Evolutionary conservation across 2,888 invertebrate species (phyloP), one percentile per base, ranked within the genome.

Genomic region (Cryptocephalus moraei): DNA sequence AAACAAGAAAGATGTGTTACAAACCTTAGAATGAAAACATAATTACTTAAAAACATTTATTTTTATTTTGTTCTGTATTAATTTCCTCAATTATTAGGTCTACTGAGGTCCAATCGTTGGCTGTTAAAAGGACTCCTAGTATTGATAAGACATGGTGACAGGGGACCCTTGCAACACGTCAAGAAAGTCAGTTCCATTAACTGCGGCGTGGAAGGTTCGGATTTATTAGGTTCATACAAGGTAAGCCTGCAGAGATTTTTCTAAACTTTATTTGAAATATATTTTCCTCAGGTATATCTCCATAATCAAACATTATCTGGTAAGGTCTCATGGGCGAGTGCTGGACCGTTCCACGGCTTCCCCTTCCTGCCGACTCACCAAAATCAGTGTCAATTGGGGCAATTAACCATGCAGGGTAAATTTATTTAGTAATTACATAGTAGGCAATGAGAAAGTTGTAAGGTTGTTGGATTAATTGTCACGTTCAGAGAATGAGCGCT

Each of bases 111-210:
- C 57, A 75, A 61, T 11, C 76, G 79, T 46, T 80, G 83, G 75
- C 69, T 78, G 39, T 68, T 87, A 38, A 82, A 82, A 62, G 86
- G 86, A 6, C 77, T 87, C 2, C 66, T 91, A 38, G 75, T 90
- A 43, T 73, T 92, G 42, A 83, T 90, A 4, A 76, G 94, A 11
- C 94, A 94, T 65, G 94, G 94, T 0, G 93, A 93, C 66, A 75
- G 94, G 43, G 91, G 92, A 0, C 89, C 93, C 0, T 74, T 94
- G 52, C 84, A 88, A 9, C 87, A 90, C 63, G 79, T 94, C 1
- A 78, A 82, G 45, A 86, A 85, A 49, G 84, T 89, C 36, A 82
- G 84, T 43, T 78, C 78, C 45, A 76, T 93, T 12, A 84, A 89
- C 52, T 94, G 93, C 67, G 84, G 84, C 38, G 73, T 64, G 31